Percentiles rank a stretch among this genome's conserved stretches.
Conservation (phyloP, 2,113 vertebrate genomes). For the Rhabdomys dilectus region DNA sequence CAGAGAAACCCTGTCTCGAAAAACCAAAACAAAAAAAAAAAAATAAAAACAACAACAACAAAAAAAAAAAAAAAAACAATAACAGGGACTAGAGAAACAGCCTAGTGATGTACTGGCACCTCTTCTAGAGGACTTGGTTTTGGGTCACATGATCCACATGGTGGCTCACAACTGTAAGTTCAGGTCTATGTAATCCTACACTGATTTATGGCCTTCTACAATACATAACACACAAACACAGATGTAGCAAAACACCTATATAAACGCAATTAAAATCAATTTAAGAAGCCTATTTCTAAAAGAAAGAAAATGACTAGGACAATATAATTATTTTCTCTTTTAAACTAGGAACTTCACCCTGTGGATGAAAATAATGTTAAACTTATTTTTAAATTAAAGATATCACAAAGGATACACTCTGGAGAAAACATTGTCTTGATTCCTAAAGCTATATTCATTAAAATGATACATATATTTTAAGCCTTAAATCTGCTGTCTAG, state of each 20-base stretch:
- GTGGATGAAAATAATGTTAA: background rate
- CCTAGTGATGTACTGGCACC: too few species aligned
- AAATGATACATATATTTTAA: constrained; percentile 6
- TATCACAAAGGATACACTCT: background rate
- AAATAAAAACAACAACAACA: too few species aligned
- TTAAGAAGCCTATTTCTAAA: background rate
- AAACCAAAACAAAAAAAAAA: too few species aligned
- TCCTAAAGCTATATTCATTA: background rate
- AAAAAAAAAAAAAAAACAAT: too few species aligned
- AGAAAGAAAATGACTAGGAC: too few species aligned
- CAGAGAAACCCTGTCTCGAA: too few species aligned
- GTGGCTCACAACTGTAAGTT: background rate
- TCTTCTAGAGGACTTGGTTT: background rate
- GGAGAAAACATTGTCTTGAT: background rate
- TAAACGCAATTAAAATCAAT: background rate
- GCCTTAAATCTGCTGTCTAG: background rate
- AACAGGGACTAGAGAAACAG: background rate
- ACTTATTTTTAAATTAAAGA: background rate
- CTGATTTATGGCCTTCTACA: background rate
- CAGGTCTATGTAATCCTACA: background rate
- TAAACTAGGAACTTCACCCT: background rate
- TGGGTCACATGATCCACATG: background rate
- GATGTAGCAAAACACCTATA: background rate
- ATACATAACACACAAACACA: background rate
- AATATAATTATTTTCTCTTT: background rate